Conservation (phyloP, 2,797 vertebrate genomes). For the Neopelma chrysocephalum region DNA sequence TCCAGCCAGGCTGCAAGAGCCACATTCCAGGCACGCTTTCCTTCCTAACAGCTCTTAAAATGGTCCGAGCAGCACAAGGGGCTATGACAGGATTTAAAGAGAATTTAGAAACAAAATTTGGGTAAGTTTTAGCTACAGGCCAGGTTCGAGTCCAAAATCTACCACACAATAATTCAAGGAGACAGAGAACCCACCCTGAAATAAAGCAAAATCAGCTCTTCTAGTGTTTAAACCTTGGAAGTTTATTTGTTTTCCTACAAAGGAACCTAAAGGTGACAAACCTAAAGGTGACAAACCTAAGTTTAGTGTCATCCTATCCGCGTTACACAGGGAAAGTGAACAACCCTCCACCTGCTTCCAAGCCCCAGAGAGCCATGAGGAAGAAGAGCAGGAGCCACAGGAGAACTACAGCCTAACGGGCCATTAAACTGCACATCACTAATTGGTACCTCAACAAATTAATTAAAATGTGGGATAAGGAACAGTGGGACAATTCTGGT, state of each 20-base stretch:
- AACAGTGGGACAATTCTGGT: neutral
- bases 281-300: neutral
- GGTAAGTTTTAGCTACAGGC: neutral
- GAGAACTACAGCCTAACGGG: neutral
- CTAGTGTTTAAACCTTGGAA: neutral
- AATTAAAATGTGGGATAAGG: neutral
- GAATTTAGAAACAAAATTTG: neutral
- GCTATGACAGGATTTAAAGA: neutral
- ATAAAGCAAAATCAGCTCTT: neutral
- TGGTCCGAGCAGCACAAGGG: neutral
- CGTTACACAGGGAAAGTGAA: neutral
- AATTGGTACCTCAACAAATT: neutral
- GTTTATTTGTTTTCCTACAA: slow-evolving; percentile 41
- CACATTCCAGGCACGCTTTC: neutral
- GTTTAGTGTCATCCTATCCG: neutral
- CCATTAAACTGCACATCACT: neutral
- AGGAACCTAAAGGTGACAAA: neutral
- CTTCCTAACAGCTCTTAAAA: slow-evolving; percentile 1
- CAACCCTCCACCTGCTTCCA: fast-evolving
- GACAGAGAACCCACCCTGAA: neutral
- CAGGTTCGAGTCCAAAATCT: fast-evolving
- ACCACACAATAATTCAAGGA: fast-evolving
- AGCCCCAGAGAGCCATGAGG: neutral
- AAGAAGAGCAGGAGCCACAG: neutral
- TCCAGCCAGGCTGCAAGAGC: neutral